Base-by-base conservation (phyloP, 2,888 invertebrate genomes). In the Teleiodes luculella region DNA sequence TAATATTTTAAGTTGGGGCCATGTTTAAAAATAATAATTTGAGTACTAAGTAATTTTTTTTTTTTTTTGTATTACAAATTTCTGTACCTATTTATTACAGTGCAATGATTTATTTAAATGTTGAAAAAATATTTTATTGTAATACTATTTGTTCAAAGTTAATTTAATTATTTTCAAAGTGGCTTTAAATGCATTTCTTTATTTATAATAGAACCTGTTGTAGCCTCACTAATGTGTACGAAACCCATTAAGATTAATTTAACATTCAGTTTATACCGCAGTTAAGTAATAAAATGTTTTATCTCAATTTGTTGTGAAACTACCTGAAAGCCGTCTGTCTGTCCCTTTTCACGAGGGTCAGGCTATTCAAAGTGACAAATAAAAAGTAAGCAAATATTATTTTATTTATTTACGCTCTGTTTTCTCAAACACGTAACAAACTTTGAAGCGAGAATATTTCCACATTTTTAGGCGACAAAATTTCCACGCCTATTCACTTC, bases 401-500 rank as follows among this genome's bases (percentile, higher is more conserved):
- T 31, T 24, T 47, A 30, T 31, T 48, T 48, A 36, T 48, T 35
- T 48, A 36, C 33, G 11, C 8, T 48, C 11, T n/a, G 1, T 13
- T 48, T 48, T 35, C 35, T 48, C 33, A 20, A 18, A 48, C 35
- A 16, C 7, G 7, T 30, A 8, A 20, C 37, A n/a, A 48, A 37
- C 24, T 28, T 28, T 49, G 24, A 37, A 18, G 13, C 13, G 14
- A 30, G 41, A 31, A 41, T 11, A 30, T 18, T 18, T 28, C 14
- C 20, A 3, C 33, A 45, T 31, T 20, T 46, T 46, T 37, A 14
- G 14, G 63, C 66, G 66, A 67, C 70, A 67, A 72, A 74, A 76
- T 76, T 75, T 72, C 66, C 69, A 62, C 69, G 65, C 70, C 71
- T 65, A 67, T 67, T 68, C 66, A 69, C 74, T 74, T 76, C 75